phyloP scores from a whole-genome alignment of 2,888 invertebrate genomes.

The Trilocha varians region DNA sequence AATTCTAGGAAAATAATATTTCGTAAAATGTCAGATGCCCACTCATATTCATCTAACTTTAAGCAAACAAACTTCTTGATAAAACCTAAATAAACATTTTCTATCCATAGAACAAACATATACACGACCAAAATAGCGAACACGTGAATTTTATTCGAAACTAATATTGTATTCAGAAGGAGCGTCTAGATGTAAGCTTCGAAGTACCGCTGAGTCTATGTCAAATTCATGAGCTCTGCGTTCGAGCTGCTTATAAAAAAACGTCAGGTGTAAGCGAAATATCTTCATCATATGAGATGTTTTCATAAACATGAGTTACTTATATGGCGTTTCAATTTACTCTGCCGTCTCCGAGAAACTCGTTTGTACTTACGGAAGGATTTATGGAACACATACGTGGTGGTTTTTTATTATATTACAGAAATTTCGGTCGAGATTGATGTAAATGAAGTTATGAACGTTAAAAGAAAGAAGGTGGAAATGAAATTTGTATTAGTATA shows the following conservation, averaged over 20 bases:
- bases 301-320: slow-evolving; percentile 12
- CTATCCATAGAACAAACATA: no score
- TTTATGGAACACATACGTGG: not conserved
- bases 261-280: slow-evolving; percentile 21
- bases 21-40: no score
- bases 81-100: no score
- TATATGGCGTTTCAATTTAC: slow-evolving; percentile 3
- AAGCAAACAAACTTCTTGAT: no score
- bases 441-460: not conserved
- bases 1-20: no score
- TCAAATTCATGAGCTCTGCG: slow-evolving; percentile 34
- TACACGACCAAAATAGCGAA: not conserved
- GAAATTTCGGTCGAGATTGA: not conserved
- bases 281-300: slow-evolving; percentile 19
- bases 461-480: no score
- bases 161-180: slow-evolving; percentile 25
- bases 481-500: no score
- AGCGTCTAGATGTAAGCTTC: slow-evolving; percentile 28
- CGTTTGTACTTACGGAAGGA: slow-evolving; percentile 1
- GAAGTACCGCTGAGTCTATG: slow-evolving; percentile 23
- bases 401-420: not conserved
- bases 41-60: no score
- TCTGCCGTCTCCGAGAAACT: slow-evolving; percentile 1
- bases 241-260: slow-evolving; percentile 23
- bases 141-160: slow-evolving; percentile 18